Conservation (phyloP, 2,888 invertebrate genomes). For the Lycophotia porphyrea region DNA sequence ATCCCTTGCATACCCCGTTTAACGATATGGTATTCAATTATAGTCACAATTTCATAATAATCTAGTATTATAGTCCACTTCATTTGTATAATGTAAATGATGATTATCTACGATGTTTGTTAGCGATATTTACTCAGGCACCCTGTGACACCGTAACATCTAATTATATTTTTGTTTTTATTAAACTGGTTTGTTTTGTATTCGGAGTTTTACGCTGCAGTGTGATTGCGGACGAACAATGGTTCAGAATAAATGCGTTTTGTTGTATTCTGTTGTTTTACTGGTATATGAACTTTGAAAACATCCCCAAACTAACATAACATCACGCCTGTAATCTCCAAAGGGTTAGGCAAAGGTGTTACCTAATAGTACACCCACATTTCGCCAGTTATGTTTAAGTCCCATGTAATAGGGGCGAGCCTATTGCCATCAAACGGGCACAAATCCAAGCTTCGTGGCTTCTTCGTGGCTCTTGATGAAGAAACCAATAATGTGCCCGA, state of each 20-base stretch:
- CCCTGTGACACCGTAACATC: slow-evolving; percentile 42
- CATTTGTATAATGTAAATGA: slow-evolving; percentile 36
- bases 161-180: slow-evolving; percentile 50
- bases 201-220: slow-evolving; percentile 63
- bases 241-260: slow-evolving; percentile 70
- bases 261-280: slow-evolving; percentile 61
- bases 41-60: slow-evolving; percentile 54
- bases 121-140: slow-evolving; percentile 48
- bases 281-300: slow-evolving; percentile 5
- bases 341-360: too few species aligned
- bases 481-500: too few species aligned
- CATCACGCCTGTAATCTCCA: too few species aligned
- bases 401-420: too few species aligned
- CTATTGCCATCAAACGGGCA: too few species aligned
- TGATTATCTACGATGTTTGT: slow-evolving; percentile 31
- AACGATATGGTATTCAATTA: slow-evolving; percentile 23
- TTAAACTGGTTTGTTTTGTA: slow-evolving; percentile 62
- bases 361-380: too few species aligned
- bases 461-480: too few species aligned
- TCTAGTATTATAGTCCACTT: slow-evolving; percentile 30
- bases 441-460: too few species aligned
- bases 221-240: slow-evolving; percentile 59
- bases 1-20: neutral
- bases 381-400: too few species aligned
- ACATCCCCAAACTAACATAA: neutral